Percentiles rank a stretch among this genome's conserved stretches.
Conservation (phyloP, 2,113 vertebrate species). For the human region DNA sequence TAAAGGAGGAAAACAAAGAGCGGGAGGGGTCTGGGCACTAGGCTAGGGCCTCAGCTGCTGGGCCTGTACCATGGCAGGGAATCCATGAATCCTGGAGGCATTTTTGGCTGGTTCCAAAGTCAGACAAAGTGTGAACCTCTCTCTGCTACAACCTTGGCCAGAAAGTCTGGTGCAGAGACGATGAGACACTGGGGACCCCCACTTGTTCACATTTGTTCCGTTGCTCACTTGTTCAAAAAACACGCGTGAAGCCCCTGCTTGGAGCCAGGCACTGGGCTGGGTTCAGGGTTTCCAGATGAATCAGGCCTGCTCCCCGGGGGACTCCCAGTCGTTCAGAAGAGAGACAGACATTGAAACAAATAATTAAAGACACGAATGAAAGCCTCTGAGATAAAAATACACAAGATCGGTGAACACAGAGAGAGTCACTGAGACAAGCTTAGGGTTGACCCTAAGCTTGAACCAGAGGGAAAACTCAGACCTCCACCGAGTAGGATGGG, state of each 20-base stretch:
- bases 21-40: not conserved
- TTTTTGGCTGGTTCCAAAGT: not conserved
- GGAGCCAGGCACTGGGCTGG: not conserved
- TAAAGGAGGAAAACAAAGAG: not conserved
- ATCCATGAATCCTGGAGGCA: not conserved
- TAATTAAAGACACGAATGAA: constrained; percentile 16
- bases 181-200: rapidly evolving
- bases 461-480: not conserved
- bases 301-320: not conserved
- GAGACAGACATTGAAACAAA: constrained; percentile 31
- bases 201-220: not conserved
- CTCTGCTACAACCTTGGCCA: too few species aligned
- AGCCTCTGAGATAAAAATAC: constrained; percentile 34
- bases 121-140: not conserved
- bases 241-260: rapidly evolving
- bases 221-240: not conserved
- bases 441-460: not conserved
- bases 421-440: not conserved
- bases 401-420: not conserved
- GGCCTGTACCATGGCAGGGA: not conserved
- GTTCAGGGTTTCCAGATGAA: not conserved
- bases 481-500: not conserved
- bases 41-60: not conserved
- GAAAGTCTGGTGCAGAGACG: not conserved
- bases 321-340: not conserved